Evolutionary conservation across 2,113 vertebrate genomes (phyloP).

Genomic region (Trochalopteron elliotii): DNA sequence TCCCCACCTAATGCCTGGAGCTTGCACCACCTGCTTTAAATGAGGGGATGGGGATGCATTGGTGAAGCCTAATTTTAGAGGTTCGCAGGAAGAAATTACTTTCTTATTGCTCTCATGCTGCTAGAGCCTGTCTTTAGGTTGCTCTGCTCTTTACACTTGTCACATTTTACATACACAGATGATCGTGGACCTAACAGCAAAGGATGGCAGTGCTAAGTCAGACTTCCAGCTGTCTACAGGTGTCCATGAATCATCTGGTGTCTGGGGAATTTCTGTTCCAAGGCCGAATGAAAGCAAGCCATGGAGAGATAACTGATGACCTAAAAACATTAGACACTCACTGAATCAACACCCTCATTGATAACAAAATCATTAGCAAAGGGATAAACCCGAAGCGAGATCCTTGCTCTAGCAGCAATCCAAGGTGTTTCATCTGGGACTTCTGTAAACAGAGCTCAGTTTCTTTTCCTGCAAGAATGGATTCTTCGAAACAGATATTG

Average conservation of each 20-base stretch:
- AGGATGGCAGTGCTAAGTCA: background rate
- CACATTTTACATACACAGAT: background rate
- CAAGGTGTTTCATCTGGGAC: background rate
- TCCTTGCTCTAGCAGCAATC: background rate
- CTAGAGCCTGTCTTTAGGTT: background rate
- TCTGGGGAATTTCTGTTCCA: background rate
- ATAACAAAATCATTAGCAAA: background rate
- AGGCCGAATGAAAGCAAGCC: background rate
- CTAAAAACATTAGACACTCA: background rate
- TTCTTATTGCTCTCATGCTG: background rate
- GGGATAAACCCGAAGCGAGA: background rate
- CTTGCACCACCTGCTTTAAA: background rate
- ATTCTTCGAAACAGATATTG: background rate
- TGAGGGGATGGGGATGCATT: background rate
- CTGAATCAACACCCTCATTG: background rate
- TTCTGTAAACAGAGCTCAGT: background rate
- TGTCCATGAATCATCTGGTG: background rate
- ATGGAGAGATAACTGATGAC: background rate
- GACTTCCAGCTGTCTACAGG: background rate
- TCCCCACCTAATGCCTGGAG: background rate
- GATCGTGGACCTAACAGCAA: background rate
- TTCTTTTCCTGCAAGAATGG: background rate
- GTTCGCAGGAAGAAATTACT: background rate
- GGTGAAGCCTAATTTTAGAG: background rate
- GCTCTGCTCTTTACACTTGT: background rate